Evolutionary conservation across 2,113 vertebrate genomes (phyloP), one percentile per base, ranked within the genome.

Genomic region (Nothocercus julius): DNA sequence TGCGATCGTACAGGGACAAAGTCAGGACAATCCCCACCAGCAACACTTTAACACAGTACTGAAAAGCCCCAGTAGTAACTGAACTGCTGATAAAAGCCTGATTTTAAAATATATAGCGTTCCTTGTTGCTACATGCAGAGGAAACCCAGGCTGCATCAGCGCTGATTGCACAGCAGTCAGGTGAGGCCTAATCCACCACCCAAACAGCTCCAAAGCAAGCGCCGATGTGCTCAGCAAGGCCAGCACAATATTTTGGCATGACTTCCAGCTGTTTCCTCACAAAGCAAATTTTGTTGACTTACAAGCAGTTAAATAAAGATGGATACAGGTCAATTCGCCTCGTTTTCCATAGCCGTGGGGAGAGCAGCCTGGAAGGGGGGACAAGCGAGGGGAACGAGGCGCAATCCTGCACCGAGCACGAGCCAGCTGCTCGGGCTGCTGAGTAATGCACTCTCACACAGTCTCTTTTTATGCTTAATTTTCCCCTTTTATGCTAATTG

Each of bases 101-200:
- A 0, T 2, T 76, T 77, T 30, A 7, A 44, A 74, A 21, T 13
- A 44, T 1, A 1, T 3, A 8, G 18, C 2, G 7, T 18, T 54
- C 76, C 27, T 19, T 32, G 42, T 16, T 1, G 6, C 59, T 61
- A 45, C 38, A 40, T 0, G 1, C 25, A 40, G 11, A 22, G 4
- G 4, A 38, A 40, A 61, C 5, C 0, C 0, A 8, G 0, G 0
- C 54, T 25, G 40, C 27, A 16, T 11, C 2, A 25, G 6, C 34
- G 32, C 16, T 0, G 1, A 11, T 1, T 24, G 38, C 53, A 21
- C 36, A 2, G 74, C 85, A 54, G 13, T 4, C 61, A 77, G 88
- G 68, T n/a, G 51, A 77, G 62, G 28, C 12, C 13, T 27, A 34
- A 7, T 1, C 47, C 30, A 30, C 47, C 64, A 66, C 8, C 27